These are phyloP conservation scores for Brienomyrus longianalis DNA, from an alignment of 2,113 vertebrate species.

Conservation along the genomic window DNA sequence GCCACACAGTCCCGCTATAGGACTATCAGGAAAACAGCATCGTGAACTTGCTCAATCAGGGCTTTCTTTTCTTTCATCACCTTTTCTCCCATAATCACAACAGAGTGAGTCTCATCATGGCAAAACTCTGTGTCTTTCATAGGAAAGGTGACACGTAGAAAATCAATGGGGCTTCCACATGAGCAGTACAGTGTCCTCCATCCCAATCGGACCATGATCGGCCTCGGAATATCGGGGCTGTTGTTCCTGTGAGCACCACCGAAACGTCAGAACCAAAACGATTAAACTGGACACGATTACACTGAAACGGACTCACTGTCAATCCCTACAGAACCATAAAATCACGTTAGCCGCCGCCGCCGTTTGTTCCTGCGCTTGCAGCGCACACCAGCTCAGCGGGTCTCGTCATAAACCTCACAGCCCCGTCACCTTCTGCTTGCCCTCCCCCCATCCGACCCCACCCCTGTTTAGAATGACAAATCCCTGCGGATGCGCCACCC, in stretches of 20 bases:
- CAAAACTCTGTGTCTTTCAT: background rate
- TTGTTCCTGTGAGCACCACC: background rate
- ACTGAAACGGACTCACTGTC: background rate
- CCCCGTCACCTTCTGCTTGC: background rate
- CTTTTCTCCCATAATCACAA: background rate
- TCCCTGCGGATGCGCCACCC: background rate
- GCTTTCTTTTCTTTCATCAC: background rate
- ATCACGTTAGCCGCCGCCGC: background rate
- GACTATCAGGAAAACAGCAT: background rate
- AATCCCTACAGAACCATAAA: constrained; percentile 3
- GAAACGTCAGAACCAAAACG: background rate
- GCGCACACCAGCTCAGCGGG: background rate
- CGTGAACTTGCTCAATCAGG: background rate
- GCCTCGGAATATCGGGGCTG: background rate
- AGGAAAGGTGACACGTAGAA: background rate
- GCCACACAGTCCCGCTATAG: background rate
- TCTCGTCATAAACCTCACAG: background rate
- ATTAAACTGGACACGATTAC: background rate
- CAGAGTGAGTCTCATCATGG: background rate
- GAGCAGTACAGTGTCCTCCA: background rate
- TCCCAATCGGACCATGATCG: background rate
- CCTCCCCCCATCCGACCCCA: background rate
- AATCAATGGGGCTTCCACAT: background rate
- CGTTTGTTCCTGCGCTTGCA: background rate
- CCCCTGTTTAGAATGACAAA: background rate